Evolutionary conservation across 2,113 vertebrate genomes (phyloP).

Genomic region (Elephas maximus): DNA sequence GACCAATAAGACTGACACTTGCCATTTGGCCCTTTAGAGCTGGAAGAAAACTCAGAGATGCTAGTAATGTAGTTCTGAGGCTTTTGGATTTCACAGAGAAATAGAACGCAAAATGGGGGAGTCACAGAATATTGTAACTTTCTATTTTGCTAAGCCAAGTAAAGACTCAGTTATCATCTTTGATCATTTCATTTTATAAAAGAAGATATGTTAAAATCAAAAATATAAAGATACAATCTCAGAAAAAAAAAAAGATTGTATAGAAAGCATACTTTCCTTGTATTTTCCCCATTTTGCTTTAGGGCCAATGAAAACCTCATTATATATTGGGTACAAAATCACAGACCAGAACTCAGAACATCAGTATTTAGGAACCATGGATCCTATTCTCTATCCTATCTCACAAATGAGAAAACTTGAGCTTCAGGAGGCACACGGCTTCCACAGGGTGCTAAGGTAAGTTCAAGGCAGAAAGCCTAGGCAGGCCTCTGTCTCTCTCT

Average conservation of each 20-base stretch:
- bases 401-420: neutral
- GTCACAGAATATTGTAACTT: neutral
- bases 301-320: neutral
- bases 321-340: neutral
- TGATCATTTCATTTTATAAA: neutral
- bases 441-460: neutral
- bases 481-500: neutral
- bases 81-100: neutral
- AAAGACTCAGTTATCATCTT: neutral
- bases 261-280: neutral
- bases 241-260: neutral
- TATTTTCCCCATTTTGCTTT: neutral
- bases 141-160: neutral
- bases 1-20: neutral
- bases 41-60: neutral
- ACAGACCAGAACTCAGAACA: neutral
- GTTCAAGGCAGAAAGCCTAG: neutral
- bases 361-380: neutral
- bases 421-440: neutral
- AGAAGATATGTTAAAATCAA: neutral
- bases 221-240: neutral
- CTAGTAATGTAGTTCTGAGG: neutral
- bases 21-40: neutral
- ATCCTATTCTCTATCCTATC: neutral
- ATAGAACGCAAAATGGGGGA: neutral